A percentile compares a stretch with the other conserved stretches of the same genome.
Conservation (phyloP, 1,140 invertebrate genomes). For the Leptinotarsa undecemlineata region DNA sequence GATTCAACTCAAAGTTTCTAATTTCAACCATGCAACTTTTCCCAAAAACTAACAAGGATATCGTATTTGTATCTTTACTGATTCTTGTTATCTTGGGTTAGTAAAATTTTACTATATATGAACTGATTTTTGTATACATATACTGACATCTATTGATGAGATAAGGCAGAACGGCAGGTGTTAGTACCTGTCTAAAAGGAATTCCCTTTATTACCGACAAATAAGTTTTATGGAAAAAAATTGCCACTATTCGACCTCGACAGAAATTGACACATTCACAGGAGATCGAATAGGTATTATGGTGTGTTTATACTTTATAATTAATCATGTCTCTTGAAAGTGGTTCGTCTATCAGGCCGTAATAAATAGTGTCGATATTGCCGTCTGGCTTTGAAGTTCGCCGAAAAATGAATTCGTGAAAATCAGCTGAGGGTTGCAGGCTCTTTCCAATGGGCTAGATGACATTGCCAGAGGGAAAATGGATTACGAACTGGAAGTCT, state of each 20-base stretch:
- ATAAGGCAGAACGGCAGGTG: too few species aligned
- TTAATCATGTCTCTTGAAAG: neutral
- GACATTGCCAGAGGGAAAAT: constrained; percentile 36
- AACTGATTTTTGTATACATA: too few species aligned
- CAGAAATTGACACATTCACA: neutral
- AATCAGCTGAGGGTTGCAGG: constrained; percentile 26
- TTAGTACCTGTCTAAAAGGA: neutral
- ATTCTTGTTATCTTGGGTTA: too few species aligned
- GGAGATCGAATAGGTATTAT: constrained; percentile 9
- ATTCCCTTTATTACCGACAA: neutral
- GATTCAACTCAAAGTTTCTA: too few species aligned
- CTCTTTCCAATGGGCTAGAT: constrained; percentile 24
- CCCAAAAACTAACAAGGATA: too few species aligned
- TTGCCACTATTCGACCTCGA: neutral
- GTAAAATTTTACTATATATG: too few species aligned
- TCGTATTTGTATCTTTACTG: too few species aligned
- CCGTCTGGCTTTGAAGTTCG: neutral
- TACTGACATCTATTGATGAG: too few species aligned
- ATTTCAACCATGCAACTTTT: too few species aligned
- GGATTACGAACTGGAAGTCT: constrained; percentile 56
- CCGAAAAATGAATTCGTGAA: constrained; percentile 27
- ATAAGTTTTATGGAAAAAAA: neutral
- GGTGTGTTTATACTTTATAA: neutral
- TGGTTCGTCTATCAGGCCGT: neutral
- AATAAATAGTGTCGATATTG: constrained; percentile 13